Percentiles rank a stretch among this genome's conserved stretches.
These are phyloP conservation scores for Lethocerus indicus DNA, from an alignment of 1,140 invertebrate species.

Conservation along the genomic window DNA sequence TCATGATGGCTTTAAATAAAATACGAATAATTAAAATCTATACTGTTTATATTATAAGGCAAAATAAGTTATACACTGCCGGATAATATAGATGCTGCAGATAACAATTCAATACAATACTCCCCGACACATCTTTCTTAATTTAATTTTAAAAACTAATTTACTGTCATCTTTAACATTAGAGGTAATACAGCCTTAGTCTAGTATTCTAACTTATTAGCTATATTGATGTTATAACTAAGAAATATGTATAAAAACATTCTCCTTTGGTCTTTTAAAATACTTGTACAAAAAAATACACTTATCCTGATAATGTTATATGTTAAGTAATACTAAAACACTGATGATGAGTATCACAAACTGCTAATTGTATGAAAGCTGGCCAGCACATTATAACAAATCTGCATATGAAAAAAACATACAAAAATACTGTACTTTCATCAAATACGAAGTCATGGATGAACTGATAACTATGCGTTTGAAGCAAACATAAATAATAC, in stretches of 20 bases:
- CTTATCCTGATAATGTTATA: background rate
- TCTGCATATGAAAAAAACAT: background rate
- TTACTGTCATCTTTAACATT: background rate
- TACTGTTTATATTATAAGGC: background rate
- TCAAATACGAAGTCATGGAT: background rate
- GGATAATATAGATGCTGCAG: background rate
- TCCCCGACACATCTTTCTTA: background rate
- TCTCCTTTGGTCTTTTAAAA: slow-evolving; percentile 5
- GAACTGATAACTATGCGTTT: background rate
- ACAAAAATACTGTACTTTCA: background rate
- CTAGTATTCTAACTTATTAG: background rate
- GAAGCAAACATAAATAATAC: background rate
- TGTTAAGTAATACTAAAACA: background rate
- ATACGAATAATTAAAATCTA: background rate
- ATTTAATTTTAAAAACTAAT: background rate
- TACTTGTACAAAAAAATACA: background rate
- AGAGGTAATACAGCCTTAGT: background rate
- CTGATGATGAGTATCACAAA: slow-evolving; percentile 6
- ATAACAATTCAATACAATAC: background rate
- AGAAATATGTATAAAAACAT: background rate
- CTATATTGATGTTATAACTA: background rate
- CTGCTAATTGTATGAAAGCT: background rate
- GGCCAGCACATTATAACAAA: too few species aligned
- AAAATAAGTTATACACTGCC: too few species aligned
- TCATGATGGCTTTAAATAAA: too few species aligned